phyloP scores from a whole-genome alignment of 2,797 vertebrate genomes.

The Silurus aristotelis region DNA sequence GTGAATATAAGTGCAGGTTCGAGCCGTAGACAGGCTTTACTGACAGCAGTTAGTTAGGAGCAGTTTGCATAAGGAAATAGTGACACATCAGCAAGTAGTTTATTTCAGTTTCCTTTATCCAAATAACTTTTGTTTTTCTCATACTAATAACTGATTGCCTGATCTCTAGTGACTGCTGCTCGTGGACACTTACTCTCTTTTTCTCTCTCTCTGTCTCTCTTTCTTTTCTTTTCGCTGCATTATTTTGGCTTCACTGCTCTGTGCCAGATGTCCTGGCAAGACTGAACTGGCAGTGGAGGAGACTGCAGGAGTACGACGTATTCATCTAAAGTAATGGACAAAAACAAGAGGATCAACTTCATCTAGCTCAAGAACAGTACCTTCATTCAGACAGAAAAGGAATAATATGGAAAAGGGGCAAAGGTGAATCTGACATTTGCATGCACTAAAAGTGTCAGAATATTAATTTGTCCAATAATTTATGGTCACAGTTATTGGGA shows the following conservation, averaged over 20 bases:
- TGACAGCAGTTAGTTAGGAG: not conserved
- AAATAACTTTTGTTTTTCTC: slow-evolving; percentile 38
- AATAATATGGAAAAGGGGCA: slow-evolving; percentile 3
- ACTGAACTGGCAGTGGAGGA: slow-evolving; percentile 65
- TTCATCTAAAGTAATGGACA: slow-evolving; percentile 36
- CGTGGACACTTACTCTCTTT: slow-evolving; percentile 26
- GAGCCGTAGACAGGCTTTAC: not conserved
- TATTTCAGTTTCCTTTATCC: slow-evolving; percentile 58
- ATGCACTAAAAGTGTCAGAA: not conserved
- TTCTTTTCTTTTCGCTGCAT: not conserved
- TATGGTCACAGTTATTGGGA: not conserved
- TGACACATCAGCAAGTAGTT: slow-evolving; percentile 14
- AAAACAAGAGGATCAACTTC: slow-evolving; percentile 42
- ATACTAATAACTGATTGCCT: slow-evolving; percentile 45
- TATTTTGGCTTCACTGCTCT: slow-evolving; percentile 33
- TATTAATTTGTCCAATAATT: not conserved
- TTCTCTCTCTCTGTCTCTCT: slow-evolving; percentile 7
- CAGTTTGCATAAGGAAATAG: slow-evolving; percentile 10
- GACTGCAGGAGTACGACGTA: slow-evolving; percentile 41
- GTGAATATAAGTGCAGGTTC: not conserved
- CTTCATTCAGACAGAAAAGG: not conserved
- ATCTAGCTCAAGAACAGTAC: slow-evolving; percentile 25
- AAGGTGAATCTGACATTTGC: not conserved
- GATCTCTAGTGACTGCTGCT: slow-evolving; percentile 22
- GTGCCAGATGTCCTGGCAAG: slow-evolving; percentile 81